Evolutionary conservation across 2,113 vertebrate genomes (phyloP), one percentile per base, ranked within the genome.

Genomic region (Isurus oxyrinchus): DNA sequence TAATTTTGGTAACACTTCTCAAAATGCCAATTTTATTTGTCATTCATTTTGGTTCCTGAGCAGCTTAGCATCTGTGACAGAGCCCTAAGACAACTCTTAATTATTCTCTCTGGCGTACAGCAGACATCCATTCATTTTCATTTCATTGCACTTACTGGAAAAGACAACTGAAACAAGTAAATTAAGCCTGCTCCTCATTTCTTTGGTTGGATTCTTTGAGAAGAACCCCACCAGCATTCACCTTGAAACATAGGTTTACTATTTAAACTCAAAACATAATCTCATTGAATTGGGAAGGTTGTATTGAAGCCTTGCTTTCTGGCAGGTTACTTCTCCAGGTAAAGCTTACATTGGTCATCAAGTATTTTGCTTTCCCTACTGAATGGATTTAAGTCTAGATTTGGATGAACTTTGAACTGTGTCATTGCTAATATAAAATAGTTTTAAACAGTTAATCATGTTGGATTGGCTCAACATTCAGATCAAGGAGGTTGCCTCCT

Each of bases 141-240:
- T n/a, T 13, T 40, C n/a, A 40, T n/a, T 14, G 27, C n/a, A n/a
- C 11, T n/a, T 35, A 35, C 13, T 10, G n/a, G 31, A n/a, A n/a
- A n/a, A 81, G n/a, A n/a, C 6, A 81, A 40, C 14, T 49, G 44
- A 8, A 81, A 16, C 13, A 14, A 14, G n/a, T 81, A 3, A 35
- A 35, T 4, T n/a, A 40, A n/a, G 35, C 11, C 31, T 13, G 49
- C 91, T 96, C 96, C 57, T 96, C 96, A 21, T 21, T 91, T 61
- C 94, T 96, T 94, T 96, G 4, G 67, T 66, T 40, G 16, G 96
- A 40, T 96, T 84, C 88, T 96, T 87, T 96, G 61, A 96, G 87
- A 44, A 27, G 19, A 69, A 84, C 5, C 27, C 67, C 63, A 76
- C 35, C 10, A 31, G 0, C 11, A 4, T 76, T 76, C 35, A 35